phyloP scores from a whole-genome alignment of 2,797 vertebrate genomes.

The Danio choprae region DNA sequence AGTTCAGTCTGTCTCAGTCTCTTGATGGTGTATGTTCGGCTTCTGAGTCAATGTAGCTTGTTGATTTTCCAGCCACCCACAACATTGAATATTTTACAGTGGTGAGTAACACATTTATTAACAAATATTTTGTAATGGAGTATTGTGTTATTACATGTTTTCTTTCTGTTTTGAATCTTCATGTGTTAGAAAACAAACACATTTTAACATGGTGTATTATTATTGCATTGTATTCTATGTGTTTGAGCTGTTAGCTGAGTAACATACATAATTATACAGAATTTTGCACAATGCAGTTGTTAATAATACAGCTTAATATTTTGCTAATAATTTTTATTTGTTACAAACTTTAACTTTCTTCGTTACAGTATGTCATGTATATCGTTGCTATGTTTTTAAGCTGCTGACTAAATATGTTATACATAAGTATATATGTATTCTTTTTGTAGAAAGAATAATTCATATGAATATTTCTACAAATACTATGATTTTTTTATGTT shows the following conservation, averaged over 20 bases:
- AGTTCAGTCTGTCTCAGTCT: constrained; percentile 61
- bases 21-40: constrained; percentile 47
- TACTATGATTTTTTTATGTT: too few relatives aligned
- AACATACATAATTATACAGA: neutral
- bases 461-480: too few relatives aligned
- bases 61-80: constrained; percentile 53
- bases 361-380: too few relatives aligned
- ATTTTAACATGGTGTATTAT: too few relatives aligned
- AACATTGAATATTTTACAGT: constrained; percentile 63
- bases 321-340: neutral
- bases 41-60: constrained; percentile 63
- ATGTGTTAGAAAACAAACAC: too few relatives aligned
- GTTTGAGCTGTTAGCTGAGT: neutral
- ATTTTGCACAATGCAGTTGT: neutral
- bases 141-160: neutral
- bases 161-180: too few relatives aligned
- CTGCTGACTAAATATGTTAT: too few relatives aligned
- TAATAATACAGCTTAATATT: neutral
- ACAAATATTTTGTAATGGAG: neutral
- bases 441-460: too few relatives aligned
- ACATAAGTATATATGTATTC: too few relatives aligned
- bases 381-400: too few relatives aligned
- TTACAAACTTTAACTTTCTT: too few relatives aligned
- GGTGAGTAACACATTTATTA: constrained; percentile 71
- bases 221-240: neutral